phyloP scores from a whole-genome alignment of 1,140 invertebrate species.

The Centruroides sculpturatus region DNA sequence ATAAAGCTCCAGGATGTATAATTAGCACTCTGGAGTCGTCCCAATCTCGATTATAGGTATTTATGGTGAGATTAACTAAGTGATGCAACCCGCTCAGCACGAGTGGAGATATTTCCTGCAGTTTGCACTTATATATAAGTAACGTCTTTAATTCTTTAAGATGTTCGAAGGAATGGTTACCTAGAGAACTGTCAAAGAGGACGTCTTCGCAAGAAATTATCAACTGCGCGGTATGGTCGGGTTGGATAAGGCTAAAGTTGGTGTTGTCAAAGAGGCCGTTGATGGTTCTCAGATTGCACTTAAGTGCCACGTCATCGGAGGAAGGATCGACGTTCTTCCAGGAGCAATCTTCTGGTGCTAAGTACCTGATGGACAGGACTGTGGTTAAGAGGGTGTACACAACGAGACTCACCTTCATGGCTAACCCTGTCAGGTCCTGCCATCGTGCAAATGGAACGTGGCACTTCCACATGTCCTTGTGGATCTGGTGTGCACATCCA shows the following conservation, averaged over 20 bases:
- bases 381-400: no score
- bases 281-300: conserved; percentile 11
- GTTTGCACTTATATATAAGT: conserved; percentile 58
- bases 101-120: conserved; percentile 49
- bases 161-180: conserved; percentile 52
- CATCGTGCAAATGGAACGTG: no score
- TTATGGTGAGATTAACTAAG: conserved; percentile 47
- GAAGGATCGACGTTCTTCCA: neutral
- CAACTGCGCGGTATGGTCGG: conserved; percentile 12
- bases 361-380: no score
- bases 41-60: conserved; percentile 65
- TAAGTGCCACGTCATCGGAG: conserved; percentile 6
- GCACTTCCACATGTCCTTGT: no score
- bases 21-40: conserved; percentile 56
- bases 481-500: no score
- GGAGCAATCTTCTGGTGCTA: neutral
- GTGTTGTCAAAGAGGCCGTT: conserved; percentile 12
- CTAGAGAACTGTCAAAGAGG: conserved; percentile 18
- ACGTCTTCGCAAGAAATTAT: conserved; percentile 15
- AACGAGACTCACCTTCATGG: no score
- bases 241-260: conserved; percentile 18
- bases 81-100: conserved; percentile 49
- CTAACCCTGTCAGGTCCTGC: no score
- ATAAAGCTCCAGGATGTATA: conserved; percentile 52
- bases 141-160: conserved; percentile 50